phyloP scores from a whole-genome alignment of 2,797 vertebrate species.

The Heteromormyrus szaboi region DNA sequence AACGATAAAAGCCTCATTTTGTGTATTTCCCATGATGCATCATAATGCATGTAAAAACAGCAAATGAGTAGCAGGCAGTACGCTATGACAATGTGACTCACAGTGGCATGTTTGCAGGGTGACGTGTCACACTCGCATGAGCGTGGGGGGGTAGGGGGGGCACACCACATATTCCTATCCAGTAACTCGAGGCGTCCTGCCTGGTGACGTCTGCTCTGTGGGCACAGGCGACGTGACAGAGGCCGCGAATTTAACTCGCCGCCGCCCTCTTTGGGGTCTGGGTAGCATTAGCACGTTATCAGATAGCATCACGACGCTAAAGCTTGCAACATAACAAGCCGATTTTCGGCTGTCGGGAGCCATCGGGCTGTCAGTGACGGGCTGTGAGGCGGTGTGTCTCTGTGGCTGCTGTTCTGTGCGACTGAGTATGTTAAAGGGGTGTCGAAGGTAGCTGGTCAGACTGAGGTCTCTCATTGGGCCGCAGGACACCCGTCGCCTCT shows the following conservation, averaged over 20 bases:
- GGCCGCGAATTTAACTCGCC: neutral
- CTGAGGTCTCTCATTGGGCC: neutral
- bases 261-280: neutral
- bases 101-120: constrained; percentile 1
- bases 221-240: neutral
- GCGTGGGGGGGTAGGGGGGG: too few relatives aligned
- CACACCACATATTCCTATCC: too few relatives aligned
- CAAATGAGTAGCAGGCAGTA: neutral
- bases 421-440: neutral
- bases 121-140: neutral
- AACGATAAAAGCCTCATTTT: neutral
- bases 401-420: neutral
- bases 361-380: neutral
- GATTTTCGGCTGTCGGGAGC: neutral
- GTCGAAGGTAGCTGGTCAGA: neutral
- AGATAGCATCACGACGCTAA: neutral
- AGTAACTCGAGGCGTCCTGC: neutral
- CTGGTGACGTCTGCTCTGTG: neutral
- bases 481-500: neutral
- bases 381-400: neutral
- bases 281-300: neutral
- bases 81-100: neutral
- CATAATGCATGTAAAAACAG: neutral
- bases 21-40: neutral
- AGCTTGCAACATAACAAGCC: neutral